phyloP scores from a whole-genome alignment of 2,797 vertebrate genomes.

The Halcyon chelicuti region DNA sequence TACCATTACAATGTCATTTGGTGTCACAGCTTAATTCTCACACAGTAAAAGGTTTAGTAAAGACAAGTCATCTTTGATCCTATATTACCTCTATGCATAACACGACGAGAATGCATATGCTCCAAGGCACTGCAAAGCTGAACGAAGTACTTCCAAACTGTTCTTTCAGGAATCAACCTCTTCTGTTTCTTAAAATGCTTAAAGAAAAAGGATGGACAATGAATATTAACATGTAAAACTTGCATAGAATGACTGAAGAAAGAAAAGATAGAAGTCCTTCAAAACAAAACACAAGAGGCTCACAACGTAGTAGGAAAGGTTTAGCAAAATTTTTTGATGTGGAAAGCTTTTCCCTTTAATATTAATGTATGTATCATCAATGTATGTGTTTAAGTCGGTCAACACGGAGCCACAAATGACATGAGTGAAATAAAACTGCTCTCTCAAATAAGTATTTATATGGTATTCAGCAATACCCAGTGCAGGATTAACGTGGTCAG shows the following conservation, averaged over 20 bases:
- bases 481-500: background rate
- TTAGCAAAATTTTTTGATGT: background rate
- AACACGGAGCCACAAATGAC: background rate
- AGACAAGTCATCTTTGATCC: background rate
- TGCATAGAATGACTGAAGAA: background rate
- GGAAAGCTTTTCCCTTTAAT: background rate
- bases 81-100: slow-evolving; percentile 95
- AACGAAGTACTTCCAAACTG: slow-evolving; percentile 98
- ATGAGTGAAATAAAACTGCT: background rate
- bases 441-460: background rate
- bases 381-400: background rate
- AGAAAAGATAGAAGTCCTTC: background rate
- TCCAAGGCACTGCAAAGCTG: slow-evolving; percentile 97
- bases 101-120: slow-evolving; percentile 97
- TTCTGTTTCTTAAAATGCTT: slow-evolving; percentile 99
- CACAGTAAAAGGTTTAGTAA: background rate
- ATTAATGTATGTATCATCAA: background rate
- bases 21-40: background rate
- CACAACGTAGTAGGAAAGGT: background rate
- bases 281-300: background rate
- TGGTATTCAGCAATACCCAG: background rate
- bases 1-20: background rate
- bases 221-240: background rate
- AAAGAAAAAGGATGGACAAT: background rate
- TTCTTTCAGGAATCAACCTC: slow-evolving; percentile 96